Percentiles rank a stretch among this genome's conserved stretches.
Evolutionary conservation across 2,797 vertebrate species (phyloP).

Genomic region (Coregonus sp.): DNA sequence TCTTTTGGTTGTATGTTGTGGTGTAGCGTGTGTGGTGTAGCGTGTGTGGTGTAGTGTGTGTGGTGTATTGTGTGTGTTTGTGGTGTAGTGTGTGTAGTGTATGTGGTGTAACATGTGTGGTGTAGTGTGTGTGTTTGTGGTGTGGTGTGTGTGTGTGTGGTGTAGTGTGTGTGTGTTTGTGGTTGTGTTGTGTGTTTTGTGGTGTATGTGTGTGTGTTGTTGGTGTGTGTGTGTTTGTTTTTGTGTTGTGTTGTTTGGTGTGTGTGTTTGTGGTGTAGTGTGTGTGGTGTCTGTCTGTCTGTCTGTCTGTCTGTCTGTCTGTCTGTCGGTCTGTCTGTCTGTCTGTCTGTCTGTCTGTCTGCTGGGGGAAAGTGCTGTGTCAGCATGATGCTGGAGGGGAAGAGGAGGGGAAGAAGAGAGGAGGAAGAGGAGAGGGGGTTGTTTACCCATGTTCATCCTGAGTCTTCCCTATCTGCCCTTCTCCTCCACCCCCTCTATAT

Average conservation of each 20-base stretch:
- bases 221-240: too few relatives aligned
- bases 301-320: too few relatives aligned
- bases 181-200: not conserved
- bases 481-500: too few relatives aligned
- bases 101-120: too few relatives aligned
- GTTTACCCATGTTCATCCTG: conserved; percentile 46
- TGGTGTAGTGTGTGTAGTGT: too few relatives aligned
- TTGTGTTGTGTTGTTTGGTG: too few relatives aligned
- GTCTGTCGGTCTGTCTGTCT: conserved; percentile 62
- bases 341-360: conserved; percentile 1
- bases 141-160: too few relatives aligned
- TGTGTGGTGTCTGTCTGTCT: conserved; percentile 2
- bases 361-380: conserved; percentile 57
- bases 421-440: conserved; percentile 6
- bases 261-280: not conserved
- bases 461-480: conserved; percentile 26
- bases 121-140: too few relatives aligned
- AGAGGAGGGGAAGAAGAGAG: not conserved
- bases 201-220: not conserved
- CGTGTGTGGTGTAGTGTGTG: too few relatives aligned
- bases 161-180: not conserved
- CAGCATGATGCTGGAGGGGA: conserved; percentile 59
- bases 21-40: too few relatives aligned
- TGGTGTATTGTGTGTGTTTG: too few relatives aligned
- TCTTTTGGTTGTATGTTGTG: too few relatives aligned